phyloP scores from a whole-genome alignment of 2,113 vertebrate genomes.

The Uria aalge region DNA sequence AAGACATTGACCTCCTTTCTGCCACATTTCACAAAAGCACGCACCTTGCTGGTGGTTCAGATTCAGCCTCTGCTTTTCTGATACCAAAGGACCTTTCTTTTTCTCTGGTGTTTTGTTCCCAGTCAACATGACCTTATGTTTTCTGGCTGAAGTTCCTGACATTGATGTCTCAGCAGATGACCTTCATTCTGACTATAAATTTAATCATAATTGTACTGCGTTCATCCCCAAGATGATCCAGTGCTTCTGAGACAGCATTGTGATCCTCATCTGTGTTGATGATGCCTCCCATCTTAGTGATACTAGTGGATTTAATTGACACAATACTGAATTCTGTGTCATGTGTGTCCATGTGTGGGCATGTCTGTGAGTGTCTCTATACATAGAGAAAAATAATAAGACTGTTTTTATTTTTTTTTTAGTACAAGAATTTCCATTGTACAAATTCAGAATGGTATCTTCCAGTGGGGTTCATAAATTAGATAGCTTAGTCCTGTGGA shows the following conservation, averaged over 20 bases:
- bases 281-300: not conserved
- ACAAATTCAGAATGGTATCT: not conserved
- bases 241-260: not conserved
- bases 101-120: not conserved
- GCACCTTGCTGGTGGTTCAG: not conserved
- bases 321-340: not conserved
- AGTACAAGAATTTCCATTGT: not conserved
- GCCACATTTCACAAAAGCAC: not conserved
- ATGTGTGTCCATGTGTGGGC: fast-evolving
- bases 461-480: not conserved
- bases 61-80: not conserved
- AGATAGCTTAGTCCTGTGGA: not conserved
- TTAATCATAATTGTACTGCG: not conserved
- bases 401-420: not conserved
- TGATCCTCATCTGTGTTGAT: not conserved
- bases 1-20: not conserved
- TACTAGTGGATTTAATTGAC: not conserved
- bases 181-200: not conserved
- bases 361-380: not conserved
- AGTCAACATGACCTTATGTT: not conserved
- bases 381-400: not conserved
- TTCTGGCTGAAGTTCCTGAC: not conserved
- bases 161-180: not conserved
- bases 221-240: not conserved
- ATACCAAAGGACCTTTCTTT: not conserved